Percentiles rank a stretch among this genome's conserved stretches.
phyloP scores from a whole-genome alignment of 1,140 invertebrate species.

The Drosophila nikananu region DNA sequence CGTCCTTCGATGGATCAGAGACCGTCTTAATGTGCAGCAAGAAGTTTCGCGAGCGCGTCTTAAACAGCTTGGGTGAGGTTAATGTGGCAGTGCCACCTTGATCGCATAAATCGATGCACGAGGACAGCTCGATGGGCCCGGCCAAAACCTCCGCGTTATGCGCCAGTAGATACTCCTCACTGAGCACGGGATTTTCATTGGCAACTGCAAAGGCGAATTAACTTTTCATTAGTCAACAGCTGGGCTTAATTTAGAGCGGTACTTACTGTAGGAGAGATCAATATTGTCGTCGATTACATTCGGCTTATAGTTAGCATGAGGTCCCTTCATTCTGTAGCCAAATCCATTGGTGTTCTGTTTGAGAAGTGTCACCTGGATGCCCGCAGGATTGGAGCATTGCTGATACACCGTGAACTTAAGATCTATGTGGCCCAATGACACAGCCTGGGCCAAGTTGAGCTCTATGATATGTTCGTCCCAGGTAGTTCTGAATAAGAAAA shows the following conservation, averaged over 20 bases:
- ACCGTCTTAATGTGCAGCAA: constrained; percentile 94
- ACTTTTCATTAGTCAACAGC: not conserved
- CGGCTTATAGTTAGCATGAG: constrained; percentile 72
- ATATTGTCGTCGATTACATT: constrained; percentile 87
- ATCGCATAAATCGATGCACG: constrained; percentile 93
- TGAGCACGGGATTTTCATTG: constrained; percentile 91
- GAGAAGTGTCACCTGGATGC: constrained; percentile 93
- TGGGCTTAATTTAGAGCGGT: too few species aligned
- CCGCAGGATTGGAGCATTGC: constrained; percentile 88
- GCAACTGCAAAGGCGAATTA: constrained; percentile 51
- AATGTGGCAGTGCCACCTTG: constrained; percentile 93
- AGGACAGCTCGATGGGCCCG: constrained; percentile 93
- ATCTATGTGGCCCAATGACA: constrained; percentile 93
- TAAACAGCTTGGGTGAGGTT: constrained; percentile 94
- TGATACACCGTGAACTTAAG: constrained; percentile 93
- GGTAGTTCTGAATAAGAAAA: constrained; percentile 87
- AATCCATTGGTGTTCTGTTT: constrained; percentile 93
- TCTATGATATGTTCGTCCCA: constrained; percentile 97
- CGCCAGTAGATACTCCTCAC: constrained; percentile 92
- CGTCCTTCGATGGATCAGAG: constrained; percentile 89
- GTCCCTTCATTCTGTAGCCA: constrained; percentile 86
- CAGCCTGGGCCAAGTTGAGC: constrained; percentile 91
- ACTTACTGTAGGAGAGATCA: constrained; percentile 86
- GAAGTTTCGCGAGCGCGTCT: constrained; percentile 91
- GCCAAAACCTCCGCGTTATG: constrained; percentile 96